phyloP scores from a whole-genome alignment of 2,888 invertebrate species.

The Thyatira batis region DNA sequence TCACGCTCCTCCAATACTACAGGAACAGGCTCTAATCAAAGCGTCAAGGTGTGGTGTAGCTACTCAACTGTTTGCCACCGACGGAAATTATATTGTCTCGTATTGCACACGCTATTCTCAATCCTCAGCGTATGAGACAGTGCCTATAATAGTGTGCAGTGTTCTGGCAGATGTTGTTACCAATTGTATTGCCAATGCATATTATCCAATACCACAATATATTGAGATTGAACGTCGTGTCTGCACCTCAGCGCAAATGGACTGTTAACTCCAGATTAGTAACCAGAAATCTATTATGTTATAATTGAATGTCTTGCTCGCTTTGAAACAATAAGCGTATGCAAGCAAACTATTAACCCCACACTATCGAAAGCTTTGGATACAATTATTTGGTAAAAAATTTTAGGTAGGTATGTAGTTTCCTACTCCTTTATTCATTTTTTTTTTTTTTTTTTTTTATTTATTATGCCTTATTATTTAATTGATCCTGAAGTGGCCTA shows the following conservation, averaged over 20 bases:
- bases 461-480: no score
- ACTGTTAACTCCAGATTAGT: conserved; percentile 23
- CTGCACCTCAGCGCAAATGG: conserved; percentile 19
- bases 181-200: conserved; percentile 32
- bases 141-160: conserved; percentile 17
- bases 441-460: no score
- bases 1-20: conserved; percentile 25
- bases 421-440: no score
- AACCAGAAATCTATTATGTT: neutral
- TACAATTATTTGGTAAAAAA: no score
- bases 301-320: neutral
- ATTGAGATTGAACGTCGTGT: conserved; percentile 26
- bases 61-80: conserved; percentile 26
- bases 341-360: neutral
- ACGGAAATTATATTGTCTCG: conserved; percentile 6
- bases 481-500: no score
- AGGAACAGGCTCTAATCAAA: conserved; percentile 59
- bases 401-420: no score
- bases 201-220: conserved; percentile 31
- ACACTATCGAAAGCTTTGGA: no score
- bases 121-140: conserved; percentile 17
- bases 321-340: neutral
- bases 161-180: conserved; percentile 25
- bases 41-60: conserved; percentile 47
- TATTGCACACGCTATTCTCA: conserved; percentile 14